These are phyloP conservation scores for Procambarus clarkii DNA, from an alignment of 1,140 invertebrate species.

Conservation along the genomic window DNA sequence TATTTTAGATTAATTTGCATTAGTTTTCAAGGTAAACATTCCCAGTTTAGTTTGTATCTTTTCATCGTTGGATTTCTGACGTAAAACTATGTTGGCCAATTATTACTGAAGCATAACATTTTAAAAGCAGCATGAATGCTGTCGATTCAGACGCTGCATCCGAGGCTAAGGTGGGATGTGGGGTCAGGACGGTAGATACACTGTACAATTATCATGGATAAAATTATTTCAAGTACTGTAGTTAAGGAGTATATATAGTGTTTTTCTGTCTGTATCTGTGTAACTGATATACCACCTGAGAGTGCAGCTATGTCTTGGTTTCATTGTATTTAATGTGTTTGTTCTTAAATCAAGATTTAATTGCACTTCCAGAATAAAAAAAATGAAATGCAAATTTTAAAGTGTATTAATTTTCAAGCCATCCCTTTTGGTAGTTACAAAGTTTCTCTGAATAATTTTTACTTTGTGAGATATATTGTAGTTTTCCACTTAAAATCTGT, in stretches of 20 bases:
- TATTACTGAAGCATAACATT: background rate
- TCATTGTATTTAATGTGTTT: background rate
- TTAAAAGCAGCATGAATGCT: background rate
- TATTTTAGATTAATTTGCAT: background rate
- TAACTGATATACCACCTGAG: background rate
- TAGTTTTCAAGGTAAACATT: constrained; percentile 2
- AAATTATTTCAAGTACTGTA: background rate
- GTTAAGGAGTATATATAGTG: background rate
- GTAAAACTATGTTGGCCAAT: background rate
- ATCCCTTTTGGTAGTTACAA: background rate
- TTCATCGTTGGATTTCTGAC: background rate
- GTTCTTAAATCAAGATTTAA: background rate
- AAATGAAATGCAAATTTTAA: background rate
- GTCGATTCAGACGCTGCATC: background rate
- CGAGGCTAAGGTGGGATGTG: background rate
- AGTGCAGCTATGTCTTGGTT: constrained; percentile 11
- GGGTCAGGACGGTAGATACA: background rate
- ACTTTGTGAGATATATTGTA: too few species aligned
- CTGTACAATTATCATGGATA: background rate
- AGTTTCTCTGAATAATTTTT: too few species aligned
- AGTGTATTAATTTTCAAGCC: background rate
- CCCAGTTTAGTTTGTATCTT: constrained; percentile 6
- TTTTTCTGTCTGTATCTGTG: constrained; percentile 3
- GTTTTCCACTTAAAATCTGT: too few species aligned
- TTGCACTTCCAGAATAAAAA: constrained; percentile 15